Base-by-base conservation (phyloP, 37 sponge, comb jelly and placozoan species). In the Mnemiopsis leidyi region DNA sequence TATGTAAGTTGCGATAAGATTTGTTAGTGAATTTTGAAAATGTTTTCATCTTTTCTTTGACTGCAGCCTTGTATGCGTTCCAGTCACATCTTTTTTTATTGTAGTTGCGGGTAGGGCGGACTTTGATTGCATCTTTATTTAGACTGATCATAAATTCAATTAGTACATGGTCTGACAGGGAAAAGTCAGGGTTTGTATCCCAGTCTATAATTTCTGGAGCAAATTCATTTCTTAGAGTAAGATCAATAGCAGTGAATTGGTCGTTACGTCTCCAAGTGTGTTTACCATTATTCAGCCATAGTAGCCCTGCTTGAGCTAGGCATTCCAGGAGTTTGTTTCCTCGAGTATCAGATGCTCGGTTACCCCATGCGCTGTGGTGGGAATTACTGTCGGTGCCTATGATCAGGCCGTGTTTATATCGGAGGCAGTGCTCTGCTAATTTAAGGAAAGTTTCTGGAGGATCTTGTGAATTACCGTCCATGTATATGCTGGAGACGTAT, bases 331-430 rank as follows among this genome's bases (percentile, higher is more conserved):
- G 36, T 35, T 79, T 35, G 29, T 32, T 28, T 16, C 82, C 82
- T 13, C 82, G 36, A 3, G 7, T 5, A 23, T 79, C 36, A 2
- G 36, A 29, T 23, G 21, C 32, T 3, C 3, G 36, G 36, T 79
- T 35, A 33, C 82, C 82, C 82, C 82, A 79, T 16, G 82, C 7
- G 21, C 7, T 32, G 36, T 79, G 82, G 21, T 33, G 40, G 20
- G 90, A 36, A 61, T 85, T 85, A 61, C 90, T 85, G 90, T 85
- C 90, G 3, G 61, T 85, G 90, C 61, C 61, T 40, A 85, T 85
- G 24, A 85, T 39, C 0, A 85, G 90, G 16, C 61, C 90, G 3
- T 38, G 61, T 26, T 85, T 85, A 28, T 85, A 23, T 1, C 7
- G 21, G 13, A 38, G 40, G n/a, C 61, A 38, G 29, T 40, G 90